Conservation (phyloP, 2,797 vertebrate species). For the Sciaenops ocellatus region DNA sequence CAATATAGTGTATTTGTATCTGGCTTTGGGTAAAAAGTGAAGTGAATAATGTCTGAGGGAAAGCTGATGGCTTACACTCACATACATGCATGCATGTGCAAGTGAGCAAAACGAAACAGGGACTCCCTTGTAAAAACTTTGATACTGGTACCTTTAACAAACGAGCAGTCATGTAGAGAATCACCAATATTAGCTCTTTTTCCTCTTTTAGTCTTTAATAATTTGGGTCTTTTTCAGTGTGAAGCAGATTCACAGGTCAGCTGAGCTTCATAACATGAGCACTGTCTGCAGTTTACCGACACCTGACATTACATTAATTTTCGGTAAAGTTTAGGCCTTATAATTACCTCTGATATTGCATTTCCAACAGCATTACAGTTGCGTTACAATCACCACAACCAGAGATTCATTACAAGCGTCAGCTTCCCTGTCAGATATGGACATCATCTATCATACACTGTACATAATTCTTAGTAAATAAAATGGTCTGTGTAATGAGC, state of each 20-base stretch:
- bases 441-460: slow-evolving; percentile 24
- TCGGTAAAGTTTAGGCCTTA: slow-evolving; percentile 1
- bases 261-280: neutral
- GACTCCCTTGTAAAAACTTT: neutral
- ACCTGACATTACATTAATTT: neutral
- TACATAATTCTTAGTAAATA: slow-evolving; percentile 6
- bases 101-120: neutral
- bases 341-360: neutral
- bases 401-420: neutral
- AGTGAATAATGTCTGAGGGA: neutral
- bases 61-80: slow-evolving; percentile 6
- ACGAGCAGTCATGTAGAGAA: neutral
- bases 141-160: neutral
- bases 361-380: neutral
- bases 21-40: slow-evolving; percentile 11
- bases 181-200: neutral
- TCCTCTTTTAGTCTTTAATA: neutral
- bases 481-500: slow-evolving; percentile 28
- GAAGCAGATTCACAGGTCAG: neutral
- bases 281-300: neutral
- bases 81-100: neutral
- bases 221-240: neutral
- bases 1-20: neutral
- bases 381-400: neutral
- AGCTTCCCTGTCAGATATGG: slow-evolving; percentile 6